Percentiles rank a stretch among this genome's conserved stretches.
Evolutionary conservation across 2,888 invertebrate species (phyloP).

Genomic region (Fragum sueziense): DNA sequence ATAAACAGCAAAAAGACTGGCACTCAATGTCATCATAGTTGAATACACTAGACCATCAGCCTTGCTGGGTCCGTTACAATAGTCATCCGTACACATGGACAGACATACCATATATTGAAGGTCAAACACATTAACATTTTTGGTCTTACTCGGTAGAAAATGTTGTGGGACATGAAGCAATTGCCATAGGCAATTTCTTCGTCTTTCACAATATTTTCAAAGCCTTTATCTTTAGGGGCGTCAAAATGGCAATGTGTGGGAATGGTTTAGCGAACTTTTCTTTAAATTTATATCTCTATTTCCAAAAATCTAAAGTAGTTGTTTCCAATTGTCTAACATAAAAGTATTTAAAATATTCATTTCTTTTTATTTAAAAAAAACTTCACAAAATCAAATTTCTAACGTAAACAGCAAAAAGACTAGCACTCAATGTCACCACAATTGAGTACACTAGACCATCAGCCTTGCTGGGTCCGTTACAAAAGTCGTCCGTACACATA

Average conservation of each 20-base stretch:
- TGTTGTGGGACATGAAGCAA: no score
- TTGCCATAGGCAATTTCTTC: no score
- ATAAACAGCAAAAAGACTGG: not conserved
- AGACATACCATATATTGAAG: constrained; percentile 15
- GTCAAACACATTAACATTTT: constrained; percentile 21
- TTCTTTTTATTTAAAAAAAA: no score
- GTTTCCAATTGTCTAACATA: no score
- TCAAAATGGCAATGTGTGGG: no score
- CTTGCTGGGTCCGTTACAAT: constrained; percentile 22
- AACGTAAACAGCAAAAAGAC: not conserved
- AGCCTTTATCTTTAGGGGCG: no score
- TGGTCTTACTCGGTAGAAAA: no score
- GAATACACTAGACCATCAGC: not conserved
- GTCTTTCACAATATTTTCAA: no score
- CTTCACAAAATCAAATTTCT: not conserved
- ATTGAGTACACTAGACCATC: not conserved
- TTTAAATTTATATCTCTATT: no score
- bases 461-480: constrained; percentile 22
- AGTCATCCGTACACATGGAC: constrained; percentile 13
- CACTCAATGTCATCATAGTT: not conserved
- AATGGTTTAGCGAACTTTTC: no score
- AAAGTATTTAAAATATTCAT: no score
- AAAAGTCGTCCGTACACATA: constrained; percentile 14
- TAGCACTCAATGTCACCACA: not conserved
- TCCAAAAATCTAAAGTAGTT: no score